Conservation (phyloP, 1,140 invertebrate species). For the Gryon sp. region DNA sequence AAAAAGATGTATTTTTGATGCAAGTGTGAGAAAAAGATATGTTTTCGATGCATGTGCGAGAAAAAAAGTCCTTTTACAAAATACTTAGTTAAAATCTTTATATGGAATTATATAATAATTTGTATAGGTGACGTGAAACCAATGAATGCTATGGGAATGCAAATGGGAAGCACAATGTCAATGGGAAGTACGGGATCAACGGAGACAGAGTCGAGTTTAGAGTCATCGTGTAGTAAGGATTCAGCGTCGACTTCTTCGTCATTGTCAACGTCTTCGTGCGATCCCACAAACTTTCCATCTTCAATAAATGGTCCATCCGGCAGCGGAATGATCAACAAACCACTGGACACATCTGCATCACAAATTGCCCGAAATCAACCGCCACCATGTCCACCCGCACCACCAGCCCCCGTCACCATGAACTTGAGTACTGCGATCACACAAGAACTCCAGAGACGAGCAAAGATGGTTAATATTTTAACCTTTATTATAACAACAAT, state of each 20-base stretch:
- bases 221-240: slow-evolving; percentile 77
- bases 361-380: slow-evolving; percentile 23
- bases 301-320: slow-evolving; percentile 4
- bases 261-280: slow-evolving; percentile 75
- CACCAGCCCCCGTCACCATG: slow-evolving; percentile 61
- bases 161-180: slow-evolving; percentile 78
- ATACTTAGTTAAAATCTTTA: no score
- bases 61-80: no score
- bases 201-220: slow-evolving; percentile 77
- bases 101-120: no score
- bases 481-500: background rate
- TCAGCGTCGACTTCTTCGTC: slow-evolving; percentile 76
- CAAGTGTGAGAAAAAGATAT: no score
- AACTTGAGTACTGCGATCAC: slow-evolving; percentile 81
- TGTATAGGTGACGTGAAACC: slow-evolving; percentile 68
- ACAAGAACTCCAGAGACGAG: slow-evolving; percentile 83
- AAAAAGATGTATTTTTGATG: no score
- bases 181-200: slow-evolving; percentile 79
- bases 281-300: slow-evolving; percentile 68
- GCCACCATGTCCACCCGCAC: slow-evolving; percentile 19
- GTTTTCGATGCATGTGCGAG: no score
- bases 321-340: slow-evolving; percentile 44
- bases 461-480: slow-evolving; percentile 78
- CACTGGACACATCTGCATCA: slow-evolving; percentile 8
- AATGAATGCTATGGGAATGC: slow-evolving; percentile 77